Evolutionary conservation across 2,797 vertebrate species (phyloP).

Genomic region (Distichodus sexfasciatus): DNA sequence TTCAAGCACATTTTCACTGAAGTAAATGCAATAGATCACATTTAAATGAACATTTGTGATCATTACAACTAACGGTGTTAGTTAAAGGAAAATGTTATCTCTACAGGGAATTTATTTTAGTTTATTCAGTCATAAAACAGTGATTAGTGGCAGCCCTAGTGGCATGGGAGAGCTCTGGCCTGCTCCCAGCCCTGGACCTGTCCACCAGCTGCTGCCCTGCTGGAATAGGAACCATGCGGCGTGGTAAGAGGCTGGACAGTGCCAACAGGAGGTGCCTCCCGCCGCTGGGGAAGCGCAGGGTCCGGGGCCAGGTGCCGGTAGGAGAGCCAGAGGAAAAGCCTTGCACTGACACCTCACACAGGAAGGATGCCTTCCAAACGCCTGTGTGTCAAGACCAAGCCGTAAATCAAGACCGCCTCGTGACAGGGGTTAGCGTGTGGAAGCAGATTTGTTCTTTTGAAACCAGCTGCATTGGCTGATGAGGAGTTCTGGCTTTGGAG

Average conservation of each 20-base stretch:
- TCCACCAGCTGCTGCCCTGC: conserved; percentile 55
- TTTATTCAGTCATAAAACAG: too few species aligned
- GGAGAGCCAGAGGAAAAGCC: conserved; percentile 61
- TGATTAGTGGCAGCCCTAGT: conserved; percentile 2
- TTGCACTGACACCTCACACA: conserved; percentile 61
- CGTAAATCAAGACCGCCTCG: background rate
- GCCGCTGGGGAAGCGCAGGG: conserved; percentile 37
- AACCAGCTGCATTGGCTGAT: conserved; percentile 2
- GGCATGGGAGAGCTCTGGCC: conserved; percentile 47
- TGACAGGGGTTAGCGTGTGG: conserved; percentile 29
- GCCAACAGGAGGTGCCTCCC: conserved; percentile 62
- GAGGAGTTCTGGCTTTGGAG: background rate
- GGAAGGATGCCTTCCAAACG: conserved; percentile 68
- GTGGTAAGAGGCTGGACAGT: conserved; percentile 46
- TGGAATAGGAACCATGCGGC: conserved; percentile 53
- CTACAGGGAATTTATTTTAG: too few species aligned
- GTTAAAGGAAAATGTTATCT: too few species aligned
- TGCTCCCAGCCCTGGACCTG: conserved; percentile 37
- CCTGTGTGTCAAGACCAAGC: conserved; percentile 28
- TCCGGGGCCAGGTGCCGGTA: conserved; percentile 37
- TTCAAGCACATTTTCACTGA: too few species aligned
- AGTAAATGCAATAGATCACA: too few species aligned
- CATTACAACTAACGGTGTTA: too few species aligned
- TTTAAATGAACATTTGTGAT: too few species aligned
- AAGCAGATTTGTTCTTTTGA: conserved; percentile 20